phyloP scores from a whole-genome alignment of 35 echinoderm and acorn worm genomes.

The Apostichopus californicus region DNA sequence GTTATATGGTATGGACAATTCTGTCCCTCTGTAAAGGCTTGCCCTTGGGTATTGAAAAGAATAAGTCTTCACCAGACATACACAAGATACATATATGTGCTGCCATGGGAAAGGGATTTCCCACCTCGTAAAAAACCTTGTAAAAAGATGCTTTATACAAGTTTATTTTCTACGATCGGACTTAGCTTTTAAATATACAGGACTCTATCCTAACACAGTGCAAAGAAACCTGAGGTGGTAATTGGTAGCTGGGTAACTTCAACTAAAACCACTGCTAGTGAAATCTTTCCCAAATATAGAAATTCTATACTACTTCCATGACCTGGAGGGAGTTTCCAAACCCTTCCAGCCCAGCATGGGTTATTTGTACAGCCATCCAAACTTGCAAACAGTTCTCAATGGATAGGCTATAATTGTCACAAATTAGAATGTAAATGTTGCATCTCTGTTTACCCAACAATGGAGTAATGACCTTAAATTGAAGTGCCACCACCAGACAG shows the following conservation, averaged over 20 bases:
- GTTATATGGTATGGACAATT: too few species aligned
- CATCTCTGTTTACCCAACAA: slow-evolving; percentile 9
- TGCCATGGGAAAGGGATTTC: too few species aligned
- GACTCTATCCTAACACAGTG: too few species aligned
- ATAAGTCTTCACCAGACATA: too few species aligned
- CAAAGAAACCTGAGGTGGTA: too few species aligned
- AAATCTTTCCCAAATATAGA: neutral
- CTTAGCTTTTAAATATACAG: too few species aligned
- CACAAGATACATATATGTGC: too few species aligned
- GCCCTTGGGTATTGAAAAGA: too few species aligned
- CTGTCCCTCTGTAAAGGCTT: too few species aligned
- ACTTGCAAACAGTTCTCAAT: neutral
- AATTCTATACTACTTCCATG: neutral
- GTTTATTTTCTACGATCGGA: too few species aligned
- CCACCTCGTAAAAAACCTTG: too few species aligned
- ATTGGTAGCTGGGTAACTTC: neutral
- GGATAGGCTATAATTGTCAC: slow-evolving; percentile 8
- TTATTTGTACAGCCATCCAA: neutral
- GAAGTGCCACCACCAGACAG: neutral
- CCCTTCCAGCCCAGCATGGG: neutral
- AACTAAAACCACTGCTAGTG: neutral
- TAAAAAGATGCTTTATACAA: too few species aligned
- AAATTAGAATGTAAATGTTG: slow-evolving; percentile 40
- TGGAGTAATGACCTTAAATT: slow-evolving; percentile 7
- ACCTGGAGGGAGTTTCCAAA: neutral